phyloP scores from a whole-genome alignment of 2,888 invertebrate genomes.

The Hypena proboscidalis region DNA sequence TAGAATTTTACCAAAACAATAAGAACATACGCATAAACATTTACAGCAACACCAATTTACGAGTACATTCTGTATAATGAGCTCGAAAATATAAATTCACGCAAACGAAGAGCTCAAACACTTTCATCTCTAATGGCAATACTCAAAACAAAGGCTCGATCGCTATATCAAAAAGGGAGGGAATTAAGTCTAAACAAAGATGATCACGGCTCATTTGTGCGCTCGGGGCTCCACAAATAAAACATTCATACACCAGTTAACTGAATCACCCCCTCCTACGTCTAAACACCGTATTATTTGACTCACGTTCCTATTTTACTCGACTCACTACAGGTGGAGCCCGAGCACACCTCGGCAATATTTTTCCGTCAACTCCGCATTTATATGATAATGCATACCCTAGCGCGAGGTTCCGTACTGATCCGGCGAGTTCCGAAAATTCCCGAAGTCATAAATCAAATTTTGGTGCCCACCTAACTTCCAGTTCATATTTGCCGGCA shows the following conservation, averaged over 20 bases:
- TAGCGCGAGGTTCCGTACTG: slow-evolving; percentile 67
- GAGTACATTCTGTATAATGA: slow-evolving; percentile 4
- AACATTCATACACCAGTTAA: slow-evolving; percentile 55
- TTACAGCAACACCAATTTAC: neutral
- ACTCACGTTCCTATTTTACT: slow-evolving; percentile 48
- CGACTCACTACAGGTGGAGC: slow-evolving; percentile 54
- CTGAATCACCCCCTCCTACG: slow-evolving; percentile 45
- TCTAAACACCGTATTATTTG: slow-evolving; percentile 44
- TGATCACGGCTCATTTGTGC: slow-evolving; percentile 39
- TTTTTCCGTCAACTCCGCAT: slow-evolving; percentile 77
- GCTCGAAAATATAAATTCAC: slow-evolving; percentile 10
- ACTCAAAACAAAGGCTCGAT: slow-evolving; percentile 30
- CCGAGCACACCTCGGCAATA: slow-evolving; percentile 64
- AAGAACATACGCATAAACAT: slow-evolving; percentile 4
- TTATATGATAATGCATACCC: slow-evolving; percentile 70
- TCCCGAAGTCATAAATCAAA: slow-evolving; percentile 81
- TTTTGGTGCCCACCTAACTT: slow-evolving; percentile 66
- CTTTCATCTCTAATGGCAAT: slow-evolving; percentile 24
- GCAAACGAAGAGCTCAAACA: slow-evolving; percentile 14
- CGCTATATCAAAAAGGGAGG: slow-evolving; percentile 33
- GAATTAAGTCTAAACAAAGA: slow-evolving; percentile 46
- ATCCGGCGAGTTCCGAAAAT: slow-evolving; percentile 80
- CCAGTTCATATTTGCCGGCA: slow-evolving; percentile 65
- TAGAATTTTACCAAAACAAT: no score
- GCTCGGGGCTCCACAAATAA: slow-evolving; percentile 45